Percentiles rank a stretch among this genome's conserved stretches.
phyloP scores from a whole-genome alignment of 2,113 vertebrate species.

The Vulpes lagopus region DNA sequence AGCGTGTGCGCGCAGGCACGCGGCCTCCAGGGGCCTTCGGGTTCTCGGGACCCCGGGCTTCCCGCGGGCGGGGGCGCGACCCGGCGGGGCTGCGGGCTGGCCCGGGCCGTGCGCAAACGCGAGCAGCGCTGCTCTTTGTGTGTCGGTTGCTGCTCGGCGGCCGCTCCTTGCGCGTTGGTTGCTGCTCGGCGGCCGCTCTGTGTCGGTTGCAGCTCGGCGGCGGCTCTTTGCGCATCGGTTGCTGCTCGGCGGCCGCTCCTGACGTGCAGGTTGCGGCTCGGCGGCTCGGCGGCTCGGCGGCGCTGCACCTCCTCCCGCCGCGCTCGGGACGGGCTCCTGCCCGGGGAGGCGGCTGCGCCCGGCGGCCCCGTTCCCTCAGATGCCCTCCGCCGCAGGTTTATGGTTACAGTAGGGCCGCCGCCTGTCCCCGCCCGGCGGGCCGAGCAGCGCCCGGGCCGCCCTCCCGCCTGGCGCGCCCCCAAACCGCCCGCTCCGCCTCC shows the following conservation, averaged over 20 bases:
- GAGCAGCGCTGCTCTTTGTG: neutral
- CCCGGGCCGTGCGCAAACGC: neutral
- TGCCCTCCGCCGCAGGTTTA: conserved; percentile 88
- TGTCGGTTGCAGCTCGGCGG: neutral
- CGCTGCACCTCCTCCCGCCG: neutral
- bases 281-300: no score
- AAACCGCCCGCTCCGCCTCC: conserved; percentile 79
- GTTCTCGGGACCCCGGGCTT: neutral
- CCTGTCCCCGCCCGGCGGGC: conserved; percentile 61
- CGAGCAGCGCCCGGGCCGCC: conserved; percentile 75
- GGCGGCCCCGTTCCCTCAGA: conserved; percentile 86
- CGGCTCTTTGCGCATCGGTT: neutral
- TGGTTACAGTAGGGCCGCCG: conserved; percentile 85
- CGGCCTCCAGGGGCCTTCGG: neutral
- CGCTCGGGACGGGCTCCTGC: conserved; percentile 75
- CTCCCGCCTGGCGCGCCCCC: conserved; percentile 71
- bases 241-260: neutral
- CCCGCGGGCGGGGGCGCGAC: neutral
- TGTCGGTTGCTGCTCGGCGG: neutral
- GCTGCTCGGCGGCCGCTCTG: neutral
- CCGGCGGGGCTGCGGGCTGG: no score
- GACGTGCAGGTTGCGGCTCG: no score
- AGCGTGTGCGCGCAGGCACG: neutral
- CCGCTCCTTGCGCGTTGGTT: no score
- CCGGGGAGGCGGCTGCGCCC: conserved; percentile 74